A percentile compares a stretch with the other conserved stretches of the same genome.
phyloP scores from a whole-genome alignment of 2,888 invertebrate genomes.

The Azorinus chamasolen region DNA sequence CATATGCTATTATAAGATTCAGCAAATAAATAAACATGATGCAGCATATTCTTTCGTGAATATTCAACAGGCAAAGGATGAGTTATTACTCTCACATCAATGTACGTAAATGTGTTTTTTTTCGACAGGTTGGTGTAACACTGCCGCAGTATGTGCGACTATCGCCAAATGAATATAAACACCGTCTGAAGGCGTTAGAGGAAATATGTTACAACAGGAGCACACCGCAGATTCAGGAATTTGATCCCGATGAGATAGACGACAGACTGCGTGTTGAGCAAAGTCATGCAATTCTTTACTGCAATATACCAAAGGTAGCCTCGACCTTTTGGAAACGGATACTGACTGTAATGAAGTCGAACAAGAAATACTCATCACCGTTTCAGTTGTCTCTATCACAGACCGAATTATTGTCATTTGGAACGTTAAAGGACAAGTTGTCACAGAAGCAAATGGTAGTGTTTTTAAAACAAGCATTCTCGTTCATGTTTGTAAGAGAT shows the following conservation, averaged over 20 bases:
- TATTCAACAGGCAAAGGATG: no score
- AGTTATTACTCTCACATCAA: no score
- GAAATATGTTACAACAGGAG: background rate
- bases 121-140: no score
- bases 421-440: background rate
- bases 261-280: constrained; percentile 11
- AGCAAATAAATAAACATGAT: no score
- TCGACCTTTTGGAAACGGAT: constrained; percentile 59
- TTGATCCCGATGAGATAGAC: constrained; percentile 19
- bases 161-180: no score
- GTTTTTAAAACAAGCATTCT: constrained; percentile 24
- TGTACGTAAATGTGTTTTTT: no score
- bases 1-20: no score
- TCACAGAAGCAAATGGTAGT: background rate
- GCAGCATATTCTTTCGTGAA: no score
- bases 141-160: no score
- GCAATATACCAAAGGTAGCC: constrained; percentile 55
- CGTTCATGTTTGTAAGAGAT: constrained; percentile 75
- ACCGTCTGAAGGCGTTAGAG: no score
- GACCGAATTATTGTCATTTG: constrained; percentile 1
- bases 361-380: constrained; percentile 22
- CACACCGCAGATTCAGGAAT: constrained; percentile 15
- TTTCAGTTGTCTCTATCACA: constrained; percentile 26
- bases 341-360: constrained; percentile 34
- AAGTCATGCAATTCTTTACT: constrained; percentile 40